Evolutionary conservation across 1,140 invertebrate species (phyloP), one percentile per base, ranked within the genome.

Genomic region (Dysdera silvatica): DNA sequence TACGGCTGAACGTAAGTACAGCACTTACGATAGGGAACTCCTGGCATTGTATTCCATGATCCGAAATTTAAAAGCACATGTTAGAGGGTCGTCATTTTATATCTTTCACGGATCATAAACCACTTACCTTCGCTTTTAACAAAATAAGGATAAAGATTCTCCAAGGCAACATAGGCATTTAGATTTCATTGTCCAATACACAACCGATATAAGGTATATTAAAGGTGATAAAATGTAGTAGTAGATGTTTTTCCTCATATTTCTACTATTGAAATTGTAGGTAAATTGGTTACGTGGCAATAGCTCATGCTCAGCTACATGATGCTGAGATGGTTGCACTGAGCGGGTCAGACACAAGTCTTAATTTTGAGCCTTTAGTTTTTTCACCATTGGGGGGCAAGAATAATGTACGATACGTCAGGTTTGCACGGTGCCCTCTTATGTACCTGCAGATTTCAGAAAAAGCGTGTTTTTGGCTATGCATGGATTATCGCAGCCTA

Each of bases 151-250:
- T 23, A 54, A 35, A 6, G 2, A 3, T 6, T 54, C 51, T 4
- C 32, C 51, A 26, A 16, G 31, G 16, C 31, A 54, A 20, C 18
- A 35, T 7, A 18, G 67, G 10, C 71, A 78, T 14, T 55, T 78
- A 0, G 70, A 77, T 54, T 74, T 62, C 29, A 75, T 79, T 14
- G 57, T 68, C 0, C 74, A 76, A 65, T 77, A 73, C 56, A 72
- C 72, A 0, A 74, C 72, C 0, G 65, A 75, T 26, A 74, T 78
- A 29, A 31, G 60, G 16, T 70, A 77, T 61, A 67, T 78, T 20
- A 23, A 64, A 2, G 76, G 78, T 10, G 52, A 62, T 1, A 61
- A 3, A 78, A 79, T 47, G 48, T 53, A 26, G 37, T 63, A 8
- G 61, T 60, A 1, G 61, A 64, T 60, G 5, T 40, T 1, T 32